phyloP scores from a whole-genome alignment of 23 tunicate genomes.

The Clavelina lepadiformis region DNA sequence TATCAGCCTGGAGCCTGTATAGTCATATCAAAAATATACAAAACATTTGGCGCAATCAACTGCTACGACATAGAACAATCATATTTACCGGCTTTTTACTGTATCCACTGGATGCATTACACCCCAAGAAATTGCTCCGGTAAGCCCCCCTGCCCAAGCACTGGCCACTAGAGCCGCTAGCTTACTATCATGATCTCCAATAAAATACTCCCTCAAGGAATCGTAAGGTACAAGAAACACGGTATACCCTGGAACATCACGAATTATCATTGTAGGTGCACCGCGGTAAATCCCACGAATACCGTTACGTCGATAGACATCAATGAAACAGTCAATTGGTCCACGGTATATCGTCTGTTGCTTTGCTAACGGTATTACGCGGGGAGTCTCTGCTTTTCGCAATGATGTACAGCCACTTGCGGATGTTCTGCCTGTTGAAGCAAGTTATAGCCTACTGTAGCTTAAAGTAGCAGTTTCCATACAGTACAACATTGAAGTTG shows the following conservation, averaged over 20 bases:
- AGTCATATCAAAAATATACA: neutral
- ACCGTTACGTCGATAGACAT: constrained; percentile 45
- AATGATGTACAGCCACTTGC: no score
- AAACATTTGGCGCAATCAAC: neutral
- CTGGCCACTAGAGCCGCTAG: constrained; percentile 3
- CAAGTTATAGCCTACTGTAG: no score
- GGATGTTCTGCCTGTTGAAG: no score
- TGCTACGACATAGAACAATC: neutral
- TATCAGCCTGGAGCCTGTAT: constrained; percentile 77
- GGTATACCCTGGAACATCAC: constrained; percentile 88
- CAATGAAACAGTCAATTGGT: constrained; percentile 35
- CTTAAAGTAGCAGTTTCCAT: no score
- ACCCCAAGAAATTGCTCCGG: constrained; percentile 90
- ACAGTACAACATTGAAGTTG: no score
- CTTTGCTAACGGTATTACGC: no score
- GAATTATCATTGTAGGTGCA: constrained; percentile 44
- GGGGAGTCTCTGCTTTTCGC: no score
- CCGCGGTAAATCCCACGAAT: constrained; percentile 67
- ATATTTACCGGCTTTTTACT: constrained; percentile 73
- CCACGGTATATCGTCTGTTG: no score
- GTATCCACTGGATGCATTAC: constrained; percentile 87
- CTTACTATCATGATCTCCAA: neutral
- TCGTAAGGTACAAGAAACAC: constrained; percentile 73
- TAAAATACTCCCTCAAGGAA: constrained; percentile 19
- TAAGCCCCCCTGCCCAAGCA: constrained; percentile 77